Conservation (phyloP, 2,888 invertebrate species). For the Blastobasis adustella region DNA sequence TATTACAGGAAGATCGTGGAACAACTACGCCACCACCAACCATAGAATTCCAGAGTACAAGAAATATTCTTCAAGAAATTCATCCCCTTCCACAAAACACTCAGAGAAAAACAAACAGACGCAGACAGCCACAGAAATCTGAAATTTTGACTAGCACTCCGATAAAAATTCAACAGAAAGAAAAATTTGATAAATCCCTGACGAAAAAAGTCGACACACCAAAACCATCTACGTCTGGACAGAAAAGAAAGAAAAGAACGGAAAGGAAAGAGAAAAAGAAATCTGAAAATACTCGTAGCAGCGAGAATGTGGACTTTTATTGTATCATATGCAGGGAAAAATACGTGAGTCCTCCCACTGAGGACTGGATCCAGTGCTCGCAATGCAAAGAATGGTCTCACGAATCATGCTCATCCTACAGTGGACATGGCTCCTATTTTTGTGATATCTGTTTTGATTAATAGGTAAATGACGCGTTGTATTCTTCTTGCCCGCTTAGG, state of each 20-base stretch:
- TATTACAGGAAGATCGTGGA: neutral
- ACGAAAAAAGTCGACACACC: neutral
- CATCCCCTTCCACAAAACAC: neutral
- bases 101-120: neutral
- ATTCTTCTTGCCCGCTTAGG: too few species aligned
- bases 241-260: neutral
- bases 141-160: constrained; percentile 9
- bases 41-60: neutral
- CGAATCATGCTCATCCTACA: neutral
- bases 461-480: too few species aligned
- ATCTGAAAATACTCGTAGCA: neutral
- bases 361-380: neutral
- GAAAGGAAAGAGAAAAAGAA: neutral
- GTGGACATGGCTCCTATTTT: neutral
- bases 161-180: constrained; percentile 3
- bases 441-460: neutral
- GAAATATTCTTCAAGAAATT: constrained; percentile 1
- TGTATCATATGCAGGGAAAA: neutral
- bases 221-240: neutral
- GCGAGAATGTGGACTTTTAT: neutral
- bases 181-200: constrained; percentile 1
- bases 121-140: constrained; percentile 4
- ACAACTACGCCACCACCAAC: neutral
- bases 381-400: neutral
- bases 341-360: neutral